These are phyloP conservation scores for Acanthacorydalis orientalis DNA, from an alignment of 2,888 invertebrate genomes.

Conservation along the genomic window DNA sequence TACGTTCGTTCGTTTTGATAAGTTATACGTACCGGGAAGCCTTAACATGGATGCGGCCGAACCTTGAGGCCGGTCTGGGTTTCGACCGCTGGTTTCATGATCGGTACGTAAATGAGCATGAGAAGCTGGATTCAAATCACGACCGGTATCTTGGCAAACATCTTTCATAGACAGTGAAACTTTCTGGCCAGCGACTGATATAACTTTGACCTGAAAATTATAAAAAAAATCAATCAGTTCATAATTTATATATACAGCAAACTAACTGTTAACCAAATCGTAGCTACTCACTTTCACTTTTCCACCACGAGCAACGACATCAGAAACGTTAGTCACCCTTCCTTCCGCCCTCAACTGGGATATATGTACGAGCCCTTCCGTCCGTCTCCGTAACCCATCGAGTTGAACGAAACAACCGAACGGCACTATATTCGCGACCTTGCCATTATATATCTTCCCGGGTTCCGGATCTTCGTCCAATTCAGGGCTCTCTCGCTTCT, in stretches of 20 bases:
- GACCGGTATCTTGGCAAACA: constrained; percentile 88
- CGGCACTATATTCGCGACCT: constrained; percentile 89
- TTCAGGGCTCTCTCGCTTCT: constrained; percentile 27
- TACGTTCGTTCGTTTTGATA: background rate
- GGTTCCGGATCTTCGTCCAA: constrained; percentile 41
- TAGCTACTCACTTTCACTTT: constrained; percentile 54
- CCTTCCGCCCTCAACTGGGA: constrained; percentile 87
- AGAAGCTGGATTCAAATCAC: constrained; percentile 80
- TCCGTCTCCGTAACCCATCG: constrained; percentile 72
- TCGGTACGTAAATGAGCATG: constrained; percentile 42
- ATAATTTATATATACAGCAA: too few relatives aligned
- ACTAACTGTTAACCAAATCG: background rate
- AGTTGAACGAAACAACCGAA: constrained; percentile 97
- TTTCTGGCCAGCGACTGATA: constrained; percentile 86
- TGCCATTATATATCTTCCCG: constrained; percentile 81
- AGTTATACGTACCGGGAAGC: constrained; percentile 17
- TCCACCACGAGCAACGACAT: constrained; percentile 80
- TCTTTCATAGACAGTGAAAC: constrained; percentile 95
- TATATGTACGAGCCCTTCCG: constrained; percentile 96
- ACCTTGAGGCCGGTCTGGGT: constrained; percentile 78
- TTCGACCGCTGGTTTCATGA: constrained; percentile 58
- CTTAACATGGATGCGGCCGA: constrained; percentile 31
- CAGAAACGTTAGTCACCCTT: constrained; percentile 82
- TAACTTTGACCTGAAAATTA: constrained; percentile 52
- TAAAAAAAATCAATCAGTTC: constrained; percentile 3